Evolutionary conservation across 2,113 vertebrate genomes (phyloP), one percentile per base, ranked within the genome.

Genomic region (Pachypanchax playfairii): DNA sequence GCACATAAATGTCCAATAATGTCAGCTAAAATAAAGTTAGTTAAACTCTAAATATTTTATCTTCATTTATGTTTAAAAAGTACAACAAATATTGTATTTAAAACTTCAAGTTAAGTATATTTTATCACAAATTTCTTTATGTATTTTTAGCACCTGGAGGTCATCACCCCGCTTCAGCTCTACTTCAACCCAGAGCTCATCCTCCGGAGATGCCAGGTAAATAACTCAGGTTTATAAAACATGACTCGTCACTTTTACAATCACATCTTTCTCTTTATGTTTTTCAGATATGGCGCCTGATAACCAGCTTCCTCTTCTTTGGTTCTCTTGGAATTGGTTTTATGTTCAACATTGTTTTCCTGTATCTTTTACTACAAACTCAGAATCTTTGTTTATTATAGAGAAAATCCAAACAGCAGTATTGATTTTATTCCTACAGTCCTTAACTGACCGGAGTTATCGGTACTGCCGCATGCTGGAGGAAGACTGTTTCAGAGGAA

Each of bases 261-360:
- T 36, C 8, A 2, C 8, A 2, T 9, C 17, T 36, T 25, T 8
- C 4, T 42, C 6, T 47, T 2, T 49, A 8, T 46, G 1, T 52
- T 22, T 55, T 24, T 50, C 54, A 95, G 94, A 73, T 95, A 77
- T 96, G 95, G 94, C 92, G 94, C 49, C 91, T 95, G 49, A 75
- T 95, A 71, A 95, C 93, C 80, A 95, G 91, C 87, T 96, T 96
- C 91, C 91, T 96, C 35, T 95, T 94, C 84, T 96, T 96, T 35
- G 93, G 94, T 24, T 93, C 93, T 22, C 77, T 94, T 70, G 93
- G 93, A 80, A 94, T 95, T 90, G 92, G 91, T 80, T 96, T 94
- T 71, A 79, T 95, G 76, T 94, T 96, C 92, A 95, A 95, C 87
- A 93, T 95, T 89, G 90, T 93, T 70, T 95, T 95, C 85, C 90